Percentiles rank a stretch among this genome's conserved stretches.
These are phyloP conservation scores for Strongylocentrotus purpuratus DNA, from an alignment of 35 echinoderm and acorn worm genomes.

Conservation along the genomic window DNA sequence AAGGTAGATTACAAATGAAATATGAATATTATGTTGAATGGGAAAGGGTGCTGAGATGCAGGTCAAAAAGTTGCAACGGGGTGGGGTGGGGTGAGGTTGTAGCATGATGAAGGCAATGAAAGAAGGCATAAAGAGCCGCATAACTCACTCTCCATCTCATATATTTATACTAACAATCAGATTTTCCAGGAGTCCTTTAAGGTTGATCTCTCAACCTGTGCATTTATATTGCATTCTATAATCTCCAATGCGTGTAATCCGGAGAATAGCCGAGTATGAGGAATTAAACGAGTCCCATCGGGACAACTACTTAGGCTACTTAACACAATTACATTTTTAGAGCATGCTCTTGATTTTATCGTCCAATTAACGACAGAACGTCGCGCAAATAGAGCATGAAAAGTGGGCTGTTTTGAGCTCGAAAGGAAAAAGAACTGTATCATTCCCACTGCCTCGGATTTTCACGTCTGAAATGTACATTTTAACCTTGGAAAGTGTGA, in stretches of 20 bases:
- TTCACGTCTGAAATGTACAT: background rate
- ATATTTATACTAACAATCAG: background rate
- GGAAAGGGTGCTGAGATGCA: background rate
- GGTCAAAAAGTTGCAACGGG: background rate
- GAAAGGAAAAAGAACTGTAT: no score
- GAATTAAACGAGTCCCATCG: background rate
- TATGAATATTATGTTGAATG: background rate
- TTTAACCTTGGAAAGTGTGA: background rate
- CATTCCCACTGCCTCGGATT: background rate
- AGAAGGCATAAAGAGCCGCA: background rate
- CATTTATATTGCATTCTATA: background rate
- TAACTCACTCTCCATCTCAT: no score
- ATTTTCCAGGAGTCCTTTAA: background rate
- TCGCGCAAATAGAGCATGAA: background rate
- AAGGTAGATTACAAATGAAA: no score
- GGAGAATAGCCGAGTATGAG: background rate
- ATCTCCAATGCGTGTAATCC: background rate
- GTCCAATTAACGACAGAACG: background rate
- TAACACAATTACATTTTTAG: conserved; percentile 12
- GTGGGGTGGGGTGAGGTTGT: no score
- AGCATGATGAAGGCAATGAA: background rate
- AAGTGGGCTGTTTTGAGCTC: background rate
- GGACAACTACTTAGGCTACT: background rate
- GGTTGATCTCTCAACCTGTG: background rate
- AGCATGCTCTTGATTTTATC: conserved; percentile 7